Evolutionary conservation across 2,888 invertebrate species (phyloP).

Genomic region (Fragum sueziense): DNA sequence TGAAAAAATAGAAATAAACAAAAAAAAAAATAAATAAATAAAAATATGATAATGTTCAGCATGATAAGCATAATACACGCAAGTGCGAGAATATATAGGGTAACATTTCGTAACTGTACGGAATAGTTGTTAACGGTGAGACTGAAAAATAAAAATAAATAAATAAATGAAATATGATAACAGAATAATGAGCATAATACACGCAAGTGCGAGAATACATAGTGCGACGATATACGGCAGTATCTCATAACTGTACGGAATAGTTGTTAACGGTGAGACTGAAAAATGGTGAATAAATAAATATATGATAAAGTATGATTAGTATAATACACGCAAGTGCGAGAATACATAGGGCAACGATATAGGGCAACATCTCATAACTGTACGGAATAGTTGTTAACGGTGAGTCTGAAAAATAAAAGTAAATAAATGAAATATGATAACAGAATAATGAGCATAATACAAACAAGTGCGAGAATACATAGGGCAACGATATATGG

Average conservation of each 20-base stretch:
- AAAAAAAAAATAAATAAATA: too few relatives aligned
- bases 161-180: constrained; percentile 23
- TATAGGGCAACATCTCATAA: constrained; percentile 33
- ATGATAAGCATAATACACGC: constrained; percentile 25
- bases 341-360: background rate
- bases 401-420: background rate
- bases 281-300: background rate
- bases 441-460: constrained; percentile 25
- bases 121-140: background rate
- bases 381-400: background rate
- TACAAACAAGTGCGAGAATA: constrained; percentile 24
- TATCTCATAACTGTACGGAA: constrained; percentile 18
- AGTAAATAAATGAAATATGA: too few relatives aligned
- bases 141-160: constrained; percentile 7
- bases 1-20: constrained; percentile 1
- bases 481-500: constrained; percentile 38
- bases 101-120: constrained; percentile 25
- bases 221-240: constrained; percentile 41
- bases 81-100: constrained; percentile 32
- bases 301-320: too few relatives aligned
- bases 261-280: background rate
- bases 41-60: too few relatives aligned
- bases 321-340: constrained; percentile 20
- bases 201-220: constrained; percentile 21
- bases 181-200: constrained; percentile 25